Percentiles rank a stretch among this genome's conserved stretches.
phyloP scores from a whole-genome alignment of 2,113 vertebrate genomes.

The Sinosuthora webbiana region DNA sequence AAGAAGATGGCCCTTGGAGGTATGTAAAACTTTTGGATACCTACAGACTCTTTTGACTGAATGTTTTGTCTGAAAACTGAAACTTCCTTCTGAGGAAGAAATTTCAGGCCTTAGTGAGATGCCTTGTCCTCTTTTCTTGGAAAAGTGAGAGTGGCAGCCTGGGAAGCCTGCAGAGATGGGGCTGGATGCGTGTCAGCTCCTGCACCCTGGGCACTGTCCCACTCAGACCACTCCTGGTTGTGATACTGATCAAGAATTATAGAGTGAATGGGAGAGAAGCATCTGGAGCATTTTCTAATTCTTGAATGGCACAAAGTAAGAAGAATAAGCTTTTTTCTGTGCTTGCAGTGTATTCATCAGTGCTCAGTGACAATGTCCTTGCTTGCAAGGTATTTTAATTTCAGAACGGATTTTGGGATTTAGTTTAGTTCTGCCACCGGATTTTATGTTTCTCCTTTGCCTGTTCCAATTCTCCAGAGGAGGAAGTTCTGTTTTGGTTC shows the following conservation, averaged over 20 bases:
- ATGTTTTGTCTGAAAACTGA: background rate
- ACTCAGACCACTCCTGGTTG: background rate
- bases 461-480: background rate
- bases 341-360: background rate
- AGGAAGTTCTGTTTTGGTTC: background rate
- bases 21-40: background rate
- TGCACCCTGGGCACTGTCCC: background rate
- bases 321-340: background rate
- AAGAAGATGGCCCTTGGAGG: background rate
- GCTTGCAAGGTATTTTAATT: background rate
- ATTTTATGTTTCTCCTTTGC: background rate
- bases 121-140: background rate
- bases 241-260: background rate
- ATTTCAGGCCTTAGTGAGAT: background rate
- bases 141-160: background rate
- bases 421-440: background rate
- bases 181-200: background rate
- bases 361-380: background rate
- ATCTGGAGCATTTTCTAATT: background rate
- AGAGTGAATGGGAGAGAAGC: background rate
- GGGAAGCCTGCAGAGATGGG: background rate
- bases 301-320: background rate
- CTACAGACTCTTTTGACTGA: background rate
- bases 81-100: background rate
- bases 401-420: background rate